phyloP scores from a whole-genome alignment of 2,113 vertebrate species.

The Entelurus aequoreus region DNA sequence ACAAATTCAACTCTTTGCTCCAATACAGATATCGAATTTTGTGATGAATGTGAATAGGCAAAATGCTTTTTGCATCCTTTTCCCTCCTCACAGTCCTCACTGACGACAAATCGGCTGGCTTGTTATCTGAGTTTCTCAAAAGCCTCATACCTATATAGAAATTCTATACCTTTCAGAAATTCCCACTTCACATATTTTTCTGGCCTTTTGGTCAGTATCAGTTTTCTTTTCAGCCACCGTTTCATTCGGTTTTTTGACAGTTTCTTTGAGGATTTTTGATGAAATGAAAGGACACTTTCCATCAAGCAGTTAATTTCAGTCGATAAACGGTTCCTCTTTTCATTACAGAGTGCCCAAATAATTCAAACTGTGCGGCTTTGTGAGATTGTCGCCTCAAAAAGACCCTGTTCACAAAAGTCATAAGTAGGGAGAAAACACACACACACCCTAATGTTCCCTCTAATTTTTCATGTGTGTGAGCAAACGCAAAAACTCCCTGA shows the following conservation, averaged over 20 bases:
- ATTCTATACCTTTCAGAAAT: neutral
- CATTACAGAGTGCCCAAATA: too few relatives aligned
- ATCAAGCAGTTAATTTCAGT: neutral
- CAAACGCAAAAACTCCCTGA: too few relatives aligned
- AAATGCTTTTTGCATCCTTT: conserved; percentile 17
- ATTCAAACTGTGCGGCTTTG: too few relatives aligned
- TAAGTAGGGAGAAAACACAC: neutral
- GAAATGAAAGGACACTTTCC: neutral
- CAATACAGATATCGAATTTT: conserved; percentile 41
- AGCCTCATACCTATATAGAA: conserved; percentile 1
- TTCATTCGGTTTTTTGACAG: conserved; percentile 27
- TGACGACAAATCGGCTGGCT: conserved; percentile 32
- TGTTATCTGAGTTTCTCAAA: conserved; percentile 47
- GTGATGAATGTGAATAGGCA: conserved; percentile 26
- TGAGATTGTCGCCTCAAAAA: too few relatives aligned
- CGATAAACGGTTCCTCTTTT: neutral
- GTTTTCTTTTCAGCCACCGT: conserved; percentile 31
- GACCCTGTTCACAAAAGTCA: too few relatives aligned
- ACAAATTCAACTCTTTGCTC: conserved; percentile 33
- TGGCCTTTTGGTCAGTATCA: conserved; percentile 30
- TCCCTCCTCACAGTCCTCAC: conserved; percentile 7
- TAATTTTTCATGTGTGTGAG: too few relatives aligned
- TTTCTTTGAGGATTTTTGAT: neutral
- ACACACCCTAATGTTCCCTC: too few relatives aligned
- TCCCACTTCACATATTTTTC: conserved; percentile 28